phyloP scores from a whole-genome alignment of 2,113 vertebrate species.

The Pomatostomus ruficeps region DNA sequence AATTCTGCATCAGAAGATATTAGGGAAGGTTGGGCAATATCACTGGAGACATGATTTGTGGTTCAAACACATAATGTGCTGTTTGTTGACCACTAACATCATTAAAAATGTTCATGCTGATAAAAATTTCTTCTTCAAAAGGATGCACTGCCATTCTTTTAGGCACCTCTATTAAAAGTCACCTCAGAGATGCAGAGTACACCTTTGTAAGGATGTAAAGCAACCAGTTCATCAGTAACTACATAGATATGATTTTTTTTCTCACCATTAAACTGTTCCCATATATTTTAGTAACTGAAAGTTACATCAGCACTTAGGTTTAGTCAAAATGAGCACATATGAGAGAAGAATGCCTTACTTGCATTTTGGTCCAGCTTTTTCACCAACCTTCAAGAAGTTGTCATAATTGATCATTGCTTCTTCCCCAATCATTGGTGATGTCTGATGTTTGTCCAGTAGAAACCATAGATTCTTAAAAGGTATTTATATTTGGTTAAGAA shows the following conservation, averaged over 20 bases:
- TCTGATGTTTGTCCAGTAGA: conserved; percentile 95
- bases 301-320: neutral
- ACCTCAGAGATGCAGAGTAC: neutral
- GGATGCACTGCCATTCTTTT: neutral
- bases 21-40: neutral
- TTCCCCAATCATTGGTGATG: conserved; percentile 88
- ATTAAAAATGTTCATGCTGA: neutral
- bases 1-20: neutral
- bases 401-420: conserved; percentile 98
- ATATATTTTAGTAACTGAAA: neutral
- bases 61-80: neutral
- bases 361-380: conserved; percentile 92
- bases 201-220: neutral
- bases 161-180: neutral
- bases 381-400: conserved; percentile 89
- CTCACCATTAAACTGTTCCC: neutral
- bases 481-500: neutral
- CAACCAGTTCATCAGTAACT: neutral
- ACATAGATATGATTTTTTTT: neutral
- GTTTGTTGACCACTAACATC: neutral
- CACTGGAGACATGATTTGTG: neutral
- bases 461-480: conserved; percentile 90
- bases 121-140: neutral
- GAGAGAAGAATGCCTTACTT: conserved; percentile 72
- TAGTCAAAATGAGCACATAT: neutral